These are phyloP conservation scores for Drosophila buzzatii DNA, from an alignment of 2,888 invertebrate species.

Conservation along the genomic window DNA sequence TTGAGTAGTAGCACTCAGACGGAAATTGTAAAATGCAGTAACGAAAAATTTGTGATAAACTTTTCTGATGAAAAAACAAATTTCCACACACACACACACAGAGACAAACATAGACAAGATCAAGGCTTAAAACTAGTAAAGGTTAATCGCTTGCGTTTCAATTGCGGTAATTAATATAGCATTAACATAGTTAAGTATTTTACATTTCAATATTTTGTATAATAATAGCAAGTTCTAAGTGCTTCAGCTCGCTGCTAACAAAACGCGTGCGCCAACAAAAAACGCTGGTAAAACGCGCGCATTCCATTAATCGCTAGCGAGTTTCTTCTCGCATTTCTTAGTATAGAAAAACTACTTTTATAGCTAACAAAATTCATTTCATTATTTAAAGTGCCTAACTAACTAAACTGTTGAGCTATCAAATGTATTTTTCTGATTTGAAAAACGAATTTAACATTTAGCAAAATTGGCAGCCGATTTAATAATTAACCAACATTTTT, in stretches of 20 bases:
- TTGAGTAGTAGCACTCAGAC: constrained; percentile 22
- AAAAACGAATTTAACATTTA: constrained; percentile 46
- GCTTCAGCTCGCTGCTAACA: constrained; percentile 41
- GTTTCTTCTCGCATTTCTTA: constrained; percentile 42
- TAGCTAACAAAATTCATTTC: constrained; percentile 29
- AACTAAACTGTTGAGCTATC: constrained; percentile 51
- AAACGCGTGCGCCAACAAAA: constrained; percentile 35
- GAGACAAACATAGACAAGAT: constrained; percentile 10
- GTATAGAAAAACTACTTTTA: constrained; percentile 12
- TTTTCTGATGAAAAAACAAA: constrained; percentile 66
- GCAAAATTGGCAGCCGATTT: constrained; percentile 33
- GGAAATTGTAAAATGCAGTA: constrained; percentile 42
- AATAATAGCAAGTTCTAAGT: constrained; percentile 28
- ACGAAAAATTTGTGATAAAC: constrained; percentile 68
- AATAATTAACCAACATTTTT: not conserved
- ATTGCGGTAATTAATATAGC: constrained; percentile 39
- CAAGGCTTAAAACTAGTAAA: constrained; percentile 43
- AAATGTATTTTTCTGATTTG: constrained; percentile 38
- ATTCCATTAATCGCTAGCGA: constrained; percentile 29
- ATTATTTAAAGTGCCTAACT: constrained; percentile 54
- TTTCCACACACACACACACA: constrained; percentile 46
- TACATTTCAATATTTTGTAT: constrained; percentile 47
- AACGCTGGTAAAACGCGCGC: constrained; percentile 36
- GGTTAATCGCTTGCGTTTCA: constrained; percentile 55
- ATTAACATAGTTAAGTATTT: constrained; percentile 48